Evolutionary conservation across 1,140 invertebrate genomes (phyloP), one percentile per base, ranked within the genome.

Genomic region (Meloidogyne hapla): DNA sequence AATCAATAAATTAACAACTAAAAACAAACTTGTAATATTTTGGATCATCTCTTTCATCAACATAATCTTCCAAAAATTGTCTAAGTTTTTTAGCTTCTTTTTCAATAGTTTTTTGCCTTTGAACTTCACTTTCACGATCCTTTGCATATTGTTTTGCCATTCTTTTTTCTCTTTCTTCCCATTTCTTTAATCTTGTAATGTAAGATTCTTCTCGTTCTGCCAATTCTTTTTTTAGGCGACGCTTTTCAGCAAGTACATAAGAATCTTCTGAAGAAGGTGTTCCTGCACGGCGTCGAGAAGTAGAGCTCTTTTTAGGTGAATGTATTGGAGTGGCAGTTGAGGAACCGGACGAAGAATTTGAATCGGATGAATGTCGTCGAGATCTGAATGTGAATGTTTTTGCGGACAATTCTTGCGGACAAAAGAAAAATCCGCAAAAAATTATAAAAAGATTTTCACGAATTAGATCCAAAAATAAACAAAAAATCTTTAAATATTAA

Each of bases 31-130:
- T 95, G 89, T 97, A 98, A 90, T 94, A 98, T 88, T 97, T 97
- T 33, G 92, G 90, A 88, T 98, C 96, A 88, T 98, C 94, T 67
- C 94, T 90, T 88, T 98, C 94, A 88, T 99, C 96, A 88, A 98
- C 95, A 87, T 99, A 99, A 88, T 98, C 96, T 89, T 99, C 95
- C 12, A 98, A 90, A 87, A 98, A 98, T 89, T 98, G 94, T 88
- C 96, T 95, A 15, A 99, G 90, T 61, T 93, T 90, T 88, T 94
- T 94, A 0, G 94, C 95, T 89, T 98, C 95, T 77, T 67, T 63
- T 42, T 78, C 48, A 68, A 76, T 40, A 18, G 68, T 68, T 23
- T 83, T 79, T 40, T 77, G 28, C 15, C 77, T n/a, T 18, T 65
- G 38, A 9, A 65, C n/a, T 85, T 94, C 93, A 83, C 93, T 92